Evolutionary conservation across 2,797 vertebrate genomes (phyloP), one percentile per base, ranked within the genome.

Genomic region (Streptopelia turtur): DNA sequence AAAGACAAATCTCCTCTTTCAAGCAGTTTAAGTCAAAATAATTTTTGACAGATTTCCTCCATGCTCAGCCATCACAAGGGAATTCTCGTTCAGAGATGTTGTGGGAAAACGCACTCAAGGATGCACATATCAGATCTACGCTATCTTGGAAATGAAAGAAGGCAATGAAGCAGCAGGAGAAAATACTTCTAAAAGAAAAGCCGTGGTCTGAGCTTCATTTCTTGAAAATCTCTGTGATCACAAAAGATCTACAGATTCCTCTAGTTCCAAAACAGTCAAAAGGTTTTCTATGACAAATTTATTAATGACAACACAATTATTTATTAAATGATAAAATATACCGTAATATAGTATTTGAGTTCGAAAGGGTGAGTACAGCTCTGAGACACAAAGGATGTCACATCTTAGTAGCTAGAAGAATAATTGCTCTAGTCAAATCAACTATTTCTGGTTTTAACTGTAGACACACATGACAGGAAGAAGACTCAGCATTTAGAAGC

Each of bases 71-170:
- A 88, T 71, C 68, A 76, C 59, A 72, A 59, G 74, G 63, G 66
- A 96, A 87, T 88, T 91, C 65, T 79, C 41, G n/a, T 85, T 77
- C 75, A 83, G 76, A 90, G 31, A 82, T 31, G 45, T 15, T 85
- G 30, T 91, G 87, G 55, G 87, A 89, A 92, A 94, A 78, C 7
- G 12, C 39, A 64, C 37, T 92, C 64, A 69, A 65, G 9, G 43
- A 72, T 79, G 41, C 24, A 74, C 13, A 11, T 27, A 75, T 71
- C 33, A 52, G 41, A 88, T 50, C 68, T 21, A 78, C 7, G 23
- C 9, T 49, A 31, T n/a, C 53, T 71, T 52, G 25, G 76, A 91
- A 80, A 10, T 49, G 27, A 91, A 87, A 68, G 33, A 55, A 80
- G 14, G 76, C 55, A 85, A n/a, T 0, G 3, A 94, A 71, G 14